These are phyloP conservation scores for Zosterops pallidus DNA, from an alignment of 2,113 vertebrate species.

Conservation along the genomic window DNA sequence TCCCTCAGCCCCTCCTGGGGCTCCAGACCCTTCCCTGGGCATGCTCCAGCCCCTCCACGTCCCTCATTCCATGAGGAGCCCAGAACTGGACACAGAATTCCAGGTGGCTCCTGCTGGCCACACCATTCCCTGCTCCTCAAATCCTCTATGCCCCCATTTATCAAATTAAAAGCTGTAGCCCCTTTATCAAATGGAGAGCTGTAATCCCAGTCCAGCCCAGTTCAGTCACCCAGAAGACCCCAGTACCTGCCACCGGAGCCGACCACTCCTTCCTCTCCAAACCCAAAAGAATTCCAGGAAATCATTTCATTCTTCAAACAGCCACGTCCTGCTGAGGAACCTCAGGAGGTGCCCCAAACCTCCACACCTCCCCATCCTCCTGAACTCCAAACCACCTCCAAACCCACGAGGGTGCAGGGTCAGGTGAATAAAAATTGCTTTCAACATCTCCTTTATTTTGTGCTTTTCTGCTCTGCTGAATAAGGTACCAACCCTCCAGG, in stretches of 20 bases:
- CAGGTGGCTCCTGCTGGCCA: not conserved
- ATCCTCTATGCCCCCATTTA: fast-evolving
- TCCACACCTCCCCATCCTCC: not conserved
- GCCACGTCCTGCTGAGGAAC: fast-evolving
- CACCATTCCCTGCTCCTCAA: not conserved
- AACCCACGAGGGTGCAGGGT: not conserved
- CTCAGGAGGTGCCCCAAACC: not conserved
- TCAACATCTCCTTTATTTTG: not conserved
- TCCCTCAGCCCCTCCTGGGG: not conserved
- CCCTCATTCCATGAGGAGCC: not conserved
- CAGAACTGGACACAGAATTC: not conserved
- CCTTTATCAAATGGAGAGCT: fast-evolving
- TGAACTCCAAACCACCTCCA: not conserved
- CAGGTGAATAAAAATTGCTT: not conserved
- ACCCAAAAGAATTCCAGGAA: not conserved
- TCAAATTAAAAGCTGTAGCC: not conserved
- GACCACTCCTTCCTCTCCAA: not conserved
- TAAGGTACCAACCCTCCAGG: not conserved
- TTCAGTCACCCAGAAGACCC: not conserved
- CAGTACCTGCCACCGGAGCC: not conserved
- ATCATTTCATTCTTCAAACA: fast-evolving
- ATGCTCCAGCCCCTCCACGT: fast-evolving
- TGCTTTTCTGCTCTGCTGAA: not conserved
- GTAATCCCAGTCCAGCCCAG: not conserved
- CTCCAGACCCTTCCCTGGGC: not conserved